Conservation (phyloP, 2,113 vertebrate genomes). For the Promerops cafer region DNA sequence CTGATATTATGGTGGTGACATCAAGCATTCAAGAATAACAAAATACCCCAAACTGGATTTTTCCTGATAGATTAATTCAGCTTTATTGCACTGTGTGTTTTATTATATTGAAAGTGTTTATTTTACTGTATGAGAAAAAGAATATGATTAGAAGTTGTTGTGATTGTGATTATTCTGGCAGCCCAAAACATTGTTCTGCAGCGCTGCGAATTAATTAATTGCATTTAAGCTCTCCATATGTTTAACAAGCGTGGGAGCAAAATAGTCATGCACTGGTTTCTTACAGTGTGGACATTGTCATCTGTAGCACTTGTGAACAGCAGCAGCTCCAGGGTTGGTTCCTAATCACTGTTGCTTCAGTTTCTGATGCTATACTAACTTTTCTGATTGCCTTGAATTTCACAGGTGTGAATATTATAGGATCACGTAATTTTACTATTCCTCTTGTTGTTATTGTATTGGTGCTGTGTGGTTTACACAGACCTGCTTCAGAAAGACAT, state of each 20-base stretch:
- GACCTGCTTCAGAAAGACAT: constrained; percentile 31
- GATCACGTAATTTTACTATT: not conserved
- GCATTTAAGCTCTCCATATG: not conserved
- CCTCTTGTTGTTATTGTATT: not conserved
- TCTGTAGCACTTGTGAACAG: not conserved
- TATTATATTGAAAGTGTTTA: not conserved
- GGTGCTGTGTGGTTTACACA: not conserved
- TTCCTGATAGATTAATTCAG: not conserved
- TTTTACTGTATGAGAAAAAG: not conserved
- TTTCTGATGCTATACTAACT: not conserved
- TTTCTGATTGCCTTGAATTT: not conserved
- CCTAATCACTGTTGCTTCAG: not conserved
- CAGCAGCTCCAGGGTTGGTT: not conserved
- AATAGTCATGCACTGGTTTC: not conserved
- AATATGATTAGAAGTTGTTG: not conserved
- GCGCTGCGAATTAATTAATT: not conserved
- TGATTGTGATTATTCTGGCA: not conserved
- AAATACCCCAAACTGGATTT: not conserved
- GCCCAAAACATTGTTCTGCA: not conserved
- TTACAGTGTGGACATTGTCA: not conserved
- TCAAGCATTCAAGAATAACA: not conserved
- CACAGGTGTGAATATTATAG: not conserved
- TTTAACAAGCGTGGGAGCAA: not conserved
- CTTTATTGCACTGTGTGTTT: not conserved
- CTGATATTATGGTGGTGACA: not conserved